Conservation (phyloP, 2,797 vertebrate genomes). For the Macropus fuliginosus region DNA sequence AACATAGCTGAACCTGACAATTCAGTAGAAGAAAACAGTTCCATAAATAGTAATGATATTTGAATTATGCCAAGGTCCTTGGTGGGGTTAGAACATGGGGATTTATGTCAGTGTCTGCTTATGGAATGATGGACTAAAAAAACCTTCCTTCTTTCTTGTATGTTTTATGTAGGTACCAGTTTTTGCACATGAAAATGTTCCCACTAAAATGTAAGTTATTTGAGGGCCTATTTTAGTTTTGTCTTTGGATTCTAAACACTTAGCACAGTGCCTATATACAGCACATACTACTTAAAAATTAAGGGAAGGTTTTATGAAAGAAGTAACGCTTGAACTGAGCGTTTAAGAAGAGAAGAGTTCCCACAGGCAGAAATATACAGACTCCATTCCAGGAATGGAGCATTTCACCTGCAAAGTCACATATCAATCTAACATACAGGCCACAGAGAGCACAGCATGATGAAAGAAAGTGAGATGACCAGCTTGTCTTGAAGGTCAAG, state of each 20-base stretch:
- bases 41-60: not conserved
- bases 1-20: not conserved
- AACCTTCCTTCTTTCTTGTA: not conserved
- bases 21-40: not conserved
- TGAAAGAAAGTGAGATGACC: not conserved
- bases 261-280: not conserved
- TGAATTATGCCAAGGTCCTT: not conserved
- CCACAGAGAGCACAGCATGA: not conserved
- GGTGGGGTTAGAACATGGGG: not conserved
- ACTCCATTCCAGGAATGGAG: not conserved
- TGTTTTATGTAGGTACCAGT: not conserved
- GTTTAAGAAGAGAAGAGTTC: not conserved
- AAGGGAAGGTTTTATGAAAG: not conserved
- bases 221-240: not conserved
- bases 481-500: not conserved
- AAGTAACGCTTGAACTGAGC: not conserved
- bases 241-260: not conserved
- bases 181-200: not conserved
- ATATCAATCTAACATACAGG: not conserved
- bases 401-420: not conserved
- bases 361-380: not conserved
- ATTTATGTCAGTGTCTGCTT: not conserved
- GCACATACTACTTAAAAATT: not conserved
- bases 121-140: not conserved
- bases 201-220: not conserved